Conservation (phyloP, 2,113 vertebrate species). For the Nerophis lumbriciformis region DNA sequence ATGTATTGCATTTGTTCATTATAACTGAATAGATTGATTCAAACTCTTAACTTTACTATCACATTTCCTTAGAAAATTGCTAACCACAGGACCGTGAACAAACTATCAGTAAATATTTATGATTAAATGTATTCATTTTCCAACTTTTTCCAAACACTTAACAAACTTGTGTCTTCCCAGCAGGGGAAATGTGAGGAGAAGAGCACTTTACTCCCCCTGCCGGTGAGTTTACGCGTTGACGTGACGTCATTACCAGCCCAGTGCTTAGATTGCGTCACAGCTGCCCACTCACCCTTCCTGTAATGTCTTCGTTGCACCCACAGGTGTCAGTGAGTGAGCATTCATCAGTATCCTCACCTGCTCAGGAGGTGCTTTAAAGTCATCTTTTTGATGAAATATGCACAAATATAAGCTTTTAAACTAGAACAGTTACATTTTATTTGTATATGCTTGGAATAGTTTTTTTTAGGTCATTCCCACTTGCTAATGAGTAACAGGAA, state of each 20-base stretch:
- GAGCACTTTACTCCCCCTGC: conserved; percentile 63
- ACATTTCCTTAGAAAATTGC: too few species aligned
- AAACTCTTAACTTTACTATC: too few species aligned
- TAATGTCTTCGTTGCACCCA: conserved; percentile 57
- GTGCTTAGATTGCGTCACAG: conserved; percentile 24
- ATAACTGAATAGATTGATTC: too few species aligned
- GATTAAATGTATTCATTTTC: too few species aligned
- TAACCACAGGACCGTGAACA: too few species aligned
- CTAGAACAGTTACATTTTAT: not conserved
- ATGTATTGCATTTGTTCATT: too few species aligned
- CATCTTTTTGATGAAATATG: not conserved
- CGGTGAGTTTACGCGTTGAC: conserved; percentile 54
- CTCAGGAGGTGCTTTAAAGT: conserved; percentile 40
- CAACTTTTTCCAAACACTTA: not conserved
- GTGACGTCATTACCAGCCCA: not conserved
- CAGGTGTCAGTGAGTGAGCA: conserved; percentile 67
- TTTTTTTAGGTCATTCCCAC: conserved; percentile 26
- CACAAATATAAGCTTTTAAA: not conserved
- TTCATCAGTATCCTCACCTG: conserved; percentile 28
- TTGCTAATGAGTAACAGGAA: conserved; percentile 50
- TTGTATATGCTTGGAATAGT: not conserved
- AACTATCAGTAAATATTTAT: too few species aligned
- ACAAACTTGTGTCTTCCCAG: conserved; percentile 20
- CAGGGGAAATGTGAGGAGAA: conserved; percentile 61
- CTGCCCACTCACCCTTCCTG: conserved; percentile 23